These are phyloP conservation scores for Darevskia mixta DNA, from an alignment of 2,797 vertebrate genomes.

Conservation along the genomic window DNA sequence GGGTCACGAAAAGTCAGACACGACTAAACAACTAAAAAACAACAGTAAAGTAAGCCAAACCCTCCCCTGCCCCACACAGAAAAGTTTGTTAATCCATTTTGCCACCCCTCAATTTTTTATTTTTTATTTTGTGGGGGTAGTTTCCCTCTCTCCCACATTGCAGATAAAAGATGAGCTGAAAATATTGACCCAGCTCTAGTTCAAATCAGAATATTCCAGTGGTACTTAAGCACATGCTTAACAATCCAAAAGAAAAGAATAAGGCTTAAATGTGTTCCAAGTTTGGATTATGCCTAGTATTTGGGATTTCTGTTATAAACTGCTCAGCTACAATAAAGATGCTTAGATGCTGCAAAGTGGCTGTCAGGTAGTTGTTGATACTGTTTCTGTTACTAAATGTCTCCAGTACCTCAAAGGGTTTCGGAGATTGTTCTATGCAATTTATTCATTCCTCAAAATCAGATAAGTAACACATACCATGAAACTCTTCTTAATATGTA, in stretches of 20 bases:
- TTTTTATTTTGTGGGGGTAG: too few relatives aligned
- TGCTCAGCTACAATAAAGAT: background rate
- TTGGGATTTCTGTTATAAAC: conserved; percentile 5
- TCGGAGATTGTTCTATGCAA: background rate
- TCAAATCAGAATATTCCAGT: background rate
- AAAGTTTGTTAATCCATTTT: too few relatives aligned
- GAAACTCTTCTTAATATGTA: background rate
- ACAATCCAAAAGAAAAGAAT: background rate
- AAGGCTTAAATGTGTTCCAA: background rate
- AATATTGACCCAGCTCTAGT: too few relatives aligned
- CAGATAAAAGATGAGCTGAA: too few relatives aligned
- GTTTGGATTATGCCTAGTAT: background rate
- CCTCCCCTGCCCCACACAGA: too few relatives aligned
- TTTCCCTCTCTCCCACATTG: too few relatives aligned
- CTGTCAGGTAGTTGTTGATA: background rate
- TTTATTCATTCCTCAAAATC: background rate
- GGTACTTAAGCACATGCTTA: background rate
- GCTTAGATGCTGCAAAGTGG: background rate
- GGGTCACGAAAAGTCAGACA: too few relatives aligned
- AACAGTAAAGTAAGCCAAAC: too few relatives aligned
- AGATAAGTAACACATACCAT: background rate
- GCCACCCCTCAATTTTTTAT: too few relatives aligned
- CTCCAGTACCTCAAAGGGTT: background rate
- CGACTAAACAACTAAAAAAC: too few relatives aligned
- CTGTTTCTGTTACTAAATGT: background rate